Evolutionary conservation across 2,797 vertebrate genomes (phyloP), one percentile per base, ranked within the genome.

Genomic region (Cottoperca gobio): DNA sequence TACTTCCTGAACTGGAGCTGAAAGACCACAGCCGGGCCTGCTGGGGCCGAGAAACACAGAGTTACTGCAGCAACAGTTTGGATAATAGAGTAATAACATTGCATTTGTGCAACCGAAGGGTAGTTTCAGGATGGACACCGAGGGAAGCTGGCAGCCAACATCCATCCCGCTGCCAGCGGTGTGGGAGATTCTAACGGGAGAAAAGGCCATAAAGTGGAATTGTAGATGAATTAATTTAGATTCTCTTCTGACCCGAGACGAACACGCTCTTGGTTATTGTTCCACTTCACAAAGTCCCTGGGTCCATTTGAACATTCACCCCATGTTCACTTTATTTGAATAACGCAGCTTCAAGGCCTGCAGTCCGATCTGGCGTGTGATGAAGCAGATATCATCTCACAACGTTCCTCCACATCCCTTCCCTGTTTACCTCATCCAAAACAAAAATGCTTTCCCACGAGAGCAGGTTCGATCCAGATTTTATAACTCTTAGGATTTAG

Each of bases 311-410:
- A 33, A 33, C 33, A 33, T 24, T 60, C 9, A 2, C 31, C 33
- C 33, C 35, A 19, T 5, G 0, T 28, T 33, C n/a, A 7, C 58
- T 78, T 55, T 14, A 68, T 86, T 35, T 78, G 64, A 73, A 54
- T 19, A 31, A 46, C 37, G 5, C 48, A 19, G 21, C 66, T 48
- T 35, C 9, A 5, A 37, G 48, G 43, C 31, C 46, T 13, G 14
- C 17, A 7, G 70, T 62, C 33, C 49, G 63, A 43, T 69, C 46
- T 70, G 60, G 62, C 12, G 3, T 49, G 35, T 68, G 79, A 73
- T 68, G 46, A 79, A 62, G 72, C 57, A 73, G 75, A 78, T 52
- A 65, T 85, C 5, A 74, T 81, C 77, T 52, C 54, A 64, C 24
- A 11, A 40, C 26, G 73, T 76, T 46, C 75, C 83, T 80, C 58